phyloP scores from a whole-genome alignment of 2,113 vertebrate species.

The Peromyscus californicus region DNA sequence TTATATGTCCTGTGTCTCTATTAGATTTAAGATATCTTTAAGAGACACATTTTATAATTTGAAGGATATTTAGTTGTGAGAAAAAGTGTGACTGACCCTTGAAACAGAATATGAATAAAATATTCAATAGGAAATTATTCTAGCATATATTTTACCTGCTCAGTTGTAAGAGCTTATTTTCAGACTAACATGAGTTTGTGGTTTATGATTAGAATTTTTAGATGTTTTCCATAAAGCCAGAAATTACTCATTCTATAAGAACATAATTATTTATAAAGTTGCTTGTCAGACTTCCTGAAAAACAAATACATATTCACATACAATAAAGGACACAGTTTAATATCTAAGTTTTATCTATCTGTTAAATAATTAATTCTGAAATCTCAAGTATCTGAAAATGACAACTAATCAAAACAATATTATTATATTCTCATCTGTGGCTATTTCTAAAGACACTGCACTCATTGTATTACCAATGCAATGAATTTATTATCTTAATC shows the following conservation, averaged over 20 bases:
- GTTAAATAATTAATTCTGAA: neutral
- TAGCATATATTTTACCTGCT: neutral
- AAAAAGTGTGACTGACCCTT: neutral
- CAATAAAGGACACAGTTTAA: neutral
- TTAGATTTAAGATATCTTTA: neutral
- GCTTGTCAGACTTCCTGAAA: conserved; percentile 13
- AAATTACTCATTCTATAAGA: neutral
- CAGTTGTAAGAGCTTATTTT: neutral
- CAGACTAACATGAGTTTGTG: neutral
- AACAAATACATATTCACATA: neutral
- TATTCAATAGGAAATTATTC: neutral
- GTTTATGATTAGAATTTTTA: neutral
- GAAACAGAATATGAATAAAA: neutral
- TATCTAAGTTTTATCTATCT: neutral
- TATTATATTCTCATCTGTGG: neutral
- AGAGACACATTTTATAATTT: conserved; percentile 28
- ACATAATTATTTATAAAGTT: neutral
- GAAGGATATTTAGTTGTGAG: neutral
- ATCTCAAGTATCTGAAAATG: neutral
- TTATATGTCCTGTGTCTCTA: neutral
- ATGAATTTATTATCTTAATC: neutral
- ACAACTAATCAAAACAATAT: neutral
- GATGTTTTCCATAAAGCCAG: neutral
- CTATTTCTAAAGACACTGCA: neutral
- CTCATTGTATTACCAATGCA: neutral